Evolutionary conservation across 2,888 invertebrate genomes (phyloP), one percentile per base, ranked within the genome.

Genomic region (Dasysyrphus tricinctus): DNA sequence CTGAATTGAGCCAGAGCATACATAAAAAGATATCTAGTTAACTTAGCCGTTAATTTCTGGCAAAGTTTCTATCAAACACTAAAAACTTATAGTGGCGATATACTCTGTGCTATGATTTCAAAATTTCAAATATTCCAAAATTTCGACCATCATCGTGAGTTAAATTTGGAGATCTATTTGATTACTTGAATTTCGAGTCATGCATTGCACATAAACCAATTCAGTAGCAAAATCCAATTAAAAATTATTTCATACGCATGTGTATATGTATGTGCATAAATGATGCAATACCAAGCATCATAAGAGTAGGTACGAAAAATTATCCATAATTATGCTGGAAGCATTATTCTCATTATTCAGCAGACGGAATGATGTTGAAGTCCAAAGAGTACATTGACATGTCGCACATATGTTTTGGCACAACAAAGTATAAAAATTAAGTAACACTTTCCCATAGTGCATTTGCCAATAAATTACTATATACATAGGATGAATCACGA

Each of bases 321-420:
- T 39, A 59, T 12, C 3, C 14, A 61, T 61, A 61, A 61, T 42
- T 63, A n/a, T 44, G 14, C 63, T 42, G n/a, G 3, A 44, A 29
- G 24, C 12, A 5, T 14, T 9, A 2, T 24, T 24, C 24, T 24
- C 24, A 24, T 24, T 24, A 61, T 24, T 42, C 7, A 14, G 42
- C 8, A 24, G 42, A 61, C n/a, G n/a, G n/a, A 7, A n/a, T 16
- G 5, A 24, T 42, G 39, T 8, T 14, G 19, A 19, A 59, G 42
- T 29, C 42, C 14, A 39, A 42, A 11, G 77, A 73, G 80, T 72
- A 70, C 83, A 84, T 76, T 84, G 81, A 85, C 80, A 73, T 80
- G 24, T 49, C 44, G 54, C 73, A 63, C 32, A 54, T 69, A 57
- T 39, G 61, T 57, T 77, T 11, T 32, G 8, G 6, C 11, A 12